These are phyloP conservation scores for Meloidogyne hapla DNA, from an alignment of 1,140 invertebrate genomes.

Conservation along the genomic window DNA sequence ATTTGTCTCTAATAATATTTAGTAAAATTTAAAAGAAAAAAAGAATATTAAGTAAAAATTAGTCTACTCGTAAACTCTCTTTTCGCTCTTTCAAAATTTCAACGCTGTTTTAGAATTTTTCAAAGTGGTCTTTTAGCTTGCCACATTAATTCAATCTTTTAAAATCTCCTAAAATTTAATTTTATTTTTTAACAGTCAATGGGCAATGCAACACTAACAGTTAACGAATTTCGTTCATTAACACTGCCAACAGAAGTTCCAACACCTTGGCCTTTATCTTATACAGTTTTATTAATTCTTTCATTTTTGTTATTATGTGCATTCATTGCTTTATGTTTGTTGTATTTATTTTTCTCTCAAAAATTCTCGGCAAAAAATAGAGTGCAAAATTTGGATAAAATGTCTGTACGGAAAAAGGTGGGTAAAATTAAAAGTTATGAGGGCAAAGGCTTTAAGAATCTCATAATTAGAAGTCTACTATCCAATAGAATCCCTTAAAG, in stretches of 20 bases:
- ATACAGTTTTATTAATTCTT: conserved; percentile 46
- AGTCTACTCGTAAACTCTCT: no score
- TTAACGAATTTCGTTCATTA: conserved; percentile 61
- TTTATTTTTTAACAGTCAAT: conserved; percentile 48
- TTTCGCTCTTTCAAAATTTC: no score
- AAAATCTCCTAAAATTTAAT: neutral
- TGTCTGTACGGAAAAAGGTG: conserved; percentile 53
- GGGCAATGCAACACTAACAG: conserved; percentile 62
- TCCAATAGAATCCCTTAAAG: no score
- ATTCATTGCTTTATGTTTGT: conserved; percentile 38
- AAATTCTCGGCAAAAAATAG: conserved; percentile 32
- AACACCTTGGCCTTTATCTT: conserved; percentile 46
- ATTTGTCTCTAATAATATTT: no score
- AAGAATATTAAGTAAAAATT: no score
- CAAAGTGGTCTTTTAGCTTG: no score
- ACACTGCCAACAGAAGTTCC: conserved; percentile 54
- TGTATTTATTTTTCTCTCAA: conserved; percentile 49
- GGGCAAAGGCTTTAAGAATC: no score
- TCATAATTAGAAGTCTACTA: no score
- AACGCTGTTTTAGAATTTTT: no score
- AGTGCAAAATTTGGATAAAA: conserved; percentile 54
- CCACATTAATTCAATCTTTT: no score
- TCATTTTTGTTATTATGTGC: conserved; percentile 38
- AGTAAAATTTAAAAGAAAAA: no score
- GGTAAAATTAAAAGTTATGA: conserved; percentile 8